Conservation (phyloP, 2,797 vertebrate genomes). For the Buceros bicornis region DNA sequence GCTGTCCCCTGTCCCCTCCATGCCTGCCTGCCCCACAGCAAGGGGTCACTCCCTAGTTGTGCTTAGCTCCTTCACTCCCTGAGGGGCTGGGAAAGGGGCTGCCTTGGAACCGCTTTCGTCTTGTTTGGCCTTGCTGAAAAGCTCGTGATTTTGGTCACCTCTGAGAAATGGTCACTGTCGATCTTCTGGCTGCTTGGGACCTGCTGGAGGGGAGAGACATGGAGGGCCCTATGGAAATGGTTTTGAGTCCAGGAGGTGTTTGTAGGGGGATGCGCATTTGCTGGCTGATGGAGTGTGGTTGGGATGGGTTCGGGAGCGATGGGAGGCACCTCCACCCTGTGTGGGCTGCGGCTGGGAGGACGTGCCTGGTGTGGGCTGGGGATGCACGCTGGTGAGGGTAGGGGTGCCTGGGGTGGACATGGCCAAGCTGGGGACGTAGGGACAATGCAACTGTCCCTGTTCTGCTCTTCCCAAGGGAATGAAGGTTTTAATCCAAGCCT, state of each 20-base stretch:
- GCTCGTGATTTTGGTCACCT: background rate
- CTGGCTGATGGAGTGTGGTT: background rate
- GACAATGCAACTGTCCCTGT: background rate
- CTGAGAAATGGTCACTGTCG: background rate
- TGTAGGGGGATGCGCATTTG: fast-evolving
- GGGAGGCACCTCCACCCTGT: background rate
- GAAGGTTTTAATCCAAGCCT: conserved; percentile 65
- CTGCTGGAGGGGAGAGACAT: fast-evolving
- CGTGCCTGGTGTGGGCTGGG: fast-evolving
- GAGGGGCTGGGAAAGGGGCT: background rate
- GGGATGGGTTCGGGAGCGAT: fast-evolving
- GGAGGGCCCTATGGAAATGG: fast-evolving
- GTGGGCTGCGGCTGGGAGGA: background rate
- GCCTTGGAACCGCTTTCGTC: background rate
- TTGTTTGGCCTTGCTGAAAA: background rate
- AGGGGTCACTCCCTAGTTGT: background rate
- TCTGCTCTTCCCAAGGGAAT: conserved; percentile 50
- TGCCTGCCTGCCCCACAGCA: background rate
- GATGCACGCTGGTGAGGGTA: background rate
- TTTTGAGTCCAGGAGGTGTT: background rate
- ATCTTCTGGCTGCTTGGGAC: background rate
- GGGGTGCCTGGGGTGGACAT: fast-evolving
- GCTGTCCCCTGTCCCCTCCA: background rate
- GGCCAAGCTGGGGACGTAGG: background rate
- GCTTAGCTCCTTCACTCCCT: background rate